phyloP scores from a whole-genome alignment of 2,113 vertebrate genomes.

The Climacteris rufus region DNA sequence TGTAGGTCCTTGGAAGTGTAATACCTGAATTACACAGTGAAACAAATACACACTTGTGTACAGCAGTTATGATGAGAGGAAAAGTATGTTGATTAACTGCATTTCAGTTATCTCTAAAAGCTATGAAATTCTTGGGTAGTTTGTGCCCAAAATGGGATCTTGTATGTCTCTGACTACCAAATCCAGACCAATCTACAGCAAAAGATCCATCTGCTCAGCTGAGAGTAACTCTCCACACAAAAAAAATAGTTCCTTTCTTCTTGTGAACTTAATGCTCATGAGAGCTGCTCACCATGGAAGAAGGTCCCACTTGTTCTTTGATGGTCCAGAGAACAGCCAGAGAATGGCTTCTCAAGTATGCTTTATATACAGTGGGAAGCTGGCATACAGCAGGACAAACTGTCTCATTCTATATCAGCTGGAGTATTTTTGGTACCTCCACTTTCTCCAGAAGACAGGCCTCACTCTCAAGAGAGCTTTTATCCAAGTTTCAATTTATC shows the following conservation, averaged over 20 bases:
- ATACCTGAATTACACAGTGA: background rate
- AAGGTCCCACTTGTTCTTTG: background rate
- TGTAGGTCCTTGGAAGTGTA: background rate
- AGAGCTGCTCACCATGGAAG: background rate
- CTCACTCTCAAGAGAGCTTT: background rate
- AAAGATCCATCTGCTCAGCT: background rate
- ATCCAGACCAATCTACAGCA: background rate
- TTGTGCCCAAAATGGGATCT: background rate
- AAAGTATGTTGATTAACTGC: background rate
- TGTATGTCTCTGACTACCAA: background rate
- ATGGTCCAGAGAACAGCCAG: background rate
- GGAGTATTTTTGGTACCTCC: background rate
- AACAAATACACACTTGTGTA: background rate
- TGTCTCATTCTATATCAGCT: background rate
- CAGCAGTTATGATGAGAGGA: background rate
- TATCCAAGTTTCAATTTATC: background rate
- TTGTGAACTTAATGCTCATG: accelerated
- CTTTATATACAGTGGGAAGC: background rate
- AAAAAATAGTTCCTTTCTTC: background rate
- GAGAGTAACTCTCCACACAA: background rate
- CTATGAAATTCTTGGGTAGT: background rate
- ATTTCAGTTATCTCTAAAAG: background rate
- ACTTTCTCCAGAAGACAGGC: background rate
- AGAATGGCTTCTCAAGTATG: background rate
- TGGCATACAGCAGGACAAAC: background rate